Evolutionary conservation across 1,140 invertebrate species (phyloP), one percentile per base, ranked within the genome.

Genomic region (Heliconius hermathena): DNA sequence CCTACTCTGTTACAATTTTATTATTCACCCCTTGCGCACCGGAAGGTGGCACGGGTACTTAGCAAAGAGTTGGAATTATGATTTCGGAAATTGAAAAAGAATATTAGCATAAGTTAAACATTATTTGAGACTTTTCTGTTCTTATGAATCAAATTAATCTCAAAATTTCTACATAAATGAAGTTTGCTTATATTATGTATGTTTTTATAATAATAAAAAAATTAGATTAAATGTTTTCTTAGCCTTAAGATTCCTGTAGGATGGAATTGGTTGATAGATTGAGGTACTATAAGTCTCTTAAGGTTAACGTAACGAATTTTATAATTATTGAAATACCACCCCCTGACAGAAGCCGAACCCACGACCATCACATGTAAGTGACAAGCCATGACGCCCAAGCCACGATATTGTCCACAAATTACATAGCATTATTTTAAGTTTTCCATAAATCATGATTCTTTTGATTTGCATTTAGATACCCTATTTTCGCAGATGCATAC

Each of bases 11-110:
- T 82, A 81, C 75, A 81, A 81, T 85, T 89, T 88, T 83, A 84
- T 86, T 89, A 89, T 89, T 83, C 86, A 87, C 85, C 85, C 60
- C 88, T 76, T 49, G 57, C 74, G 22, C 74, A 46, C 74, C 54
- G 60, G 38, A 70, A 76, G 66, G 60, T 66, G 60, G 60, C 22
- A 33, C 60, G 66, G 54, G 38, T 71, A 76, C 74, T 76, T 49
- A 70, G 60, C 66, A 76, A 76, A 76, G 74, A 60, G 41, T 70
- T 49, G 38, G 57, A n/a, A 76, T 75, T 76, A 76, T 26, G 74
- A 38, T 71, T 76, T 38, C 57, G 74, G 74, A 71, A 76, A 76
- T 76, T 76, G 74, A 76, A 76, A 76, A 76, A 76, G 36, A 70
- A 70, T 76, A 70, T 76, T 70, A 76, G 60, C 57, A 22, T 46